Evolutionary conservation across 2,113 vertebrate genomes (phyloP).

Genomic region (Sorex fumeus): DNA sequence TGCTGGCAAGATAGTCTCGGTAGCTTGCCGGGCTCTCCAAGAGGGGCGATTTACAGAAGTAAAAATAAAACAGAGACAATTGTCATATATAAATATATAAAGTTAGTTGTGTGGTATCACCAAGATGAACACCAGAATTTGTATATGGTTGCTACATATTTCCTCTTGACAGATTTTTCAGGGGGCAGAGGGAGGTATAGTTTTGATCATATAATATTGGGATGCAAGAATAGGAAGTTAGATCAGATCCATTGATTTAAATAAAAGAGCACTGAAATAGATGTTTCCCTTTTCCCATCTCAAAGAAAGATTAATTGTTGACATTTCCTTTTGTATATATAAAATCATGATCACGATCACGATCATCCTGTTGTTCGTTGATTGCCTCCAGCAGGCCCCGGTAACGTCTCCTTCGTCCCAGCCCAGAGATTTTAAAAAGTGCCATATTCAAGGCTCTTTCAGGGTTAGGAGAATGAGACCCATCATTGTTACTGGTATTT

Average conservation of each 20-base stretch:
- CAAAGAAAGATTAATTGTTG: neutral
- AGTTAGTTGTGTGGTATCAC: neutral
- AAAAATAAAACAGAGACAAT: neutral
- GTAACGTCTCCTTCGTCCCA: no score
- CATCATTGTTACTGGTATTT: no score
- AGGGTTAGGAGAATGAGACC: no score
- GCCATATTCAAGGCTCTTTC: no score
- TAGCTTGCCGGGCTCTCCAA: no score
- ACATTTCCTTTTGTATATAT: slow-evolving; percentile 56
- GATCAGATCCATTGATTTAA: slow-evolving; percentile 30
- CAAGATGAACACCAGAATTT: neutral
- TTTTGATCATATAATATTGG: slow-evolving; percentile 17
- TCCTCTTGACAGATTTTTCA: neutral
- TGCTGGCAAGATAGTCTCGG: no score
- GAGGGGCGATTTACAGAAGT: neutral
- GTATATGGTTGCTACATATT: neutral
- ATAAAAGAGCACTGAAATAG: slow-evolving; percentile 47
- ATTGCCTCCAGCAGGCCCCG: no score
- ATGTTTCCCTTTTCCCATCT: slow-evolving; percentile 36
- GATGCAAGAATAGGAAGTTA: slow-evolving; percentile 47
- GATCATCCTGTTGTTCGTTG: no score
- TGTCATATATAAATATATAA: neutral
- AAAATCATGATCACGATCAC: no score
- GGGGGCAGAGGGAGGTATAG: neutral
- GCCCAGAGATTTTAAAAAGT: no score